Conservation (phyloP, 2,797 vertebrate species). For the Poecilia velifera region DNA sequence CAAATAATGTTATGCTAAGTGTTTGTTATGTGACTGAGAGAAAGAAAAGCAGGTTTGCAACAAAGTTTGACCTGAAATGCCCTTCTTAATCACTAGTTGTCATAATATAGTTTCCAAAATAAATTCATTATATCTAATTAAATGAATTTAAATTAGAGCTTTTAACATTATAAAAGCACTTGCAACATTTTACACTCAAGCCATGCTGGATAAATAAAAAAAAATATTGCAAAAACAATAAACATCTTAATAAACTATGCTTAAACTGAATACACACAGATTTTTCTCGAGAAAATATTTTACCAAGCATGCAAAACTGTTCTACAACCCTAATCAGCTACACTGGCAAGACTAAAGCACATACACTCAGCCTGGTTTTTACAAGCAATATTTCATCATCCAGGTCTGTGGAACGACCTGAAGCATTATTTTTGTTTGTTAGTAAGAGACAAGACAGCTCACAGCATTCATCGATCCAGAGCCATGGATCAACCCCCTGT, state of each 20-base stretch:
- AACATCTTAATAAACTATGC: not conserved
- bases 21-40: not conserved
- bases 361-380: slow-evolving; percentile 13
- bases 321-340: not conserved
- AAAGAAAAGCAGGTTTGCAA: not conserved
- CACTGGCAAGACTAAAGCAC: not conserved
- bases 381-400: slow-evolving; percentile 35
- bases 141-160: not conserved
- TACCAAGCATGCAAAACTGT: not conserved
- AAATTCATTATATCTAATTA: not conserved
- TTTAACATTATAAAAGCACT: not conserved
- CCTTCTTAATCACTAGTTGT: not conserved
- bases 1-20: not conserved
- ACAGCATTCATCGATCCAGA: slow-evolving; percentile 48
- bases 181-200: not conserved
- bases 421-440: slow-evolving; percentile 41
- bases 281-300: not conserved
- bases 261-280: not conserved
- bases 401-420: slow-evolving; percentile 21
- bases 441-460: slow-evolving; percentile 53
- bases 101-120: not conserved
- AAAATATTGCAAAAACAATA: not conserved
- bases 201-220: not conserved
- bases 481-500: slow-evolving; percentile 65
- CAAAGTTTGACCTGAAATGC: not conserved